Percentiles rank a stretch among this genome's conserved stretches.
Conservation (phyloP, 2,888 invertebrate genomes). For the Pristionchus arcanus region DNA sequence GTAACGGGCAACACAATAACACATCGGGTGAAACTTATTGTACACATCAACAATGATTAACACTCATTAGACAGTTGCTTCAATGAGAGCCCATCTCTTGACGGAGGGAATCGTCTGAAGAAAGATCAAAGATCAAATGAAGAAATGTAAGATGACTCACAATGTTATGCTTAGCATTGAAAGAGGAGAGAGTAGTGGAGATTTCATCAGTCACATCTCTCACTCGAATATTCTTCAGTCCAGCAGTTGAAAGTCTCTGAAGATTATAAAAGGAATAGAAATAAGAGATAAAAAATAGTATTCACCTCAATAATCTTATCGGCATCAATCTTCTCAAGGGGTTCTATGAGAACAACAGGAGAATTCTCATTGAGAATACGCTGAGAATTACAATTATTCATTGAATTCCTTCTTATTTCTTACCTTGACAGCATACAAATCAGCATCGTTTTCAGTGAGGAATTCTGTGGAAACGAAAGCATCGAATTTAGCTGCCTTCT, state of each 20-base stretch:
- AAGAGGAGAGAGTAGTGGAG: not conserved
- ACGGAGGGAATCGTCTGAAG: not conserved
- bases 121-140: slow-evolving; percentile 3
- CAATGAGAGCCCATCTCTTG: slow-evolving; percentile 22
- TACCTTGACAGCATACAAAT: slow-evolving; percentile 57
- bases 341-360: slow-evolving; percentile 65
- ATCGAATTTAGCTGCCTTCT: slow-evolving; percentile 64
- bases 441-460: slow-evolving; percentile 62
- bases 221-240: slow-evolving; percentile 24
- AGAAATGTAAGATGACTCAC: not conserved
- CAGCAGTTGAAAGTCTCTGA: slow-evolving; percentile 10
- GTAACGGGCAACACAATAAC: not conserved
- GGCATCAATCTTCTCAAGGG: slow-evolving; percentile 61
- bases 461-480: slow-evolving; percentile 71
- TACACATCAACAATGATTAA: not conserved
- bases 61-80: slow-evolving; percentile 20
- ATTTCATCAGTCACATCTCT: slow-evolving; percentile 46
- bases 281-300: not conserved
- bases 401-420: not conserved
- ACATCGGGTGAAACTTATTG: not conserved
- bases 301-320: slow-evolving; percentile 57
- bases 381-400: slow-evolving; percentile 57
- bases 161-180: not conserved
- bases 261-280: not conserved
- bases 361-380: slow-evolving; percentile 62